Evolutionary conservation across 2,113 vertebrate genomes (phyloP), one percentile per base, ranked within the genome.

Genomic region (cattle (Bos taurus)): DNA sequence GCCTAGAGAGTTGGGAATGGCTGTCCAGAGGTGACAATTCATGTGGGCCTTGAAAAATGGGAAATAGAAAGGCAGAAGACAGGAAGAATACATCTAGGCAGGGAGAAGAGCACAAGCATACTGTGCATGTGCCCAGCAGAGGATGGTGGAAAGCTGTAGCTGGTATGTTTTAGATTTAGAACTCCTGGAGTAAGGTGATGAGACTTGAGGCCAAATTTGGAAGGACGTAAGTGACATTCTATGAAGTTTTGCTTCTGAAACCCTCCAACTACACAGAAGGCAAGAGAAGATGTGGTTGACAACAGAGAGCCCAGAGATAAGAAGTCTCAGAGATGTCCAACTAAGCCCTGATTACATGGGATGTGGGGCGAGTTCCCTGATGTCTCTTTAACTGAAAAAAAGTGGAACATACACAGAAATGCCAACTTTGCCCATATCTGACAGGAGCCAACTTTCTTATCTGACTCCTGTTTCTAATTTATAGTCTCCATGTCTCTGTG

Each of bases 11-110:
- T 4, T 15, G 43, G 30, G 15, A 89, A 67, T 36, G 56, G 40
- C 3, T 48, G 10, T 16, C 6, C 54, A 17, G 56, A 36, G 59
- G 33, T 6, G 26, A n/a, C 1, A 9, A 17, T 60, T 4, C 12
- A 21, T 28, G 21, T n/a, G 64, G 57, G 7, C 16, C 28, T 83
- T 40, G n/a, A 40, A 84, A 52, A 83, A 28, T 36, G 7, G 17
- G 46, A 77, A 82, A 23, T 14, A 90, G 81, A 81, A 95, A 88
- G 23, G 15, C 30, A 59, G 30, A 77, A 80, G 93, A 77, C 30
- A 26, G 80, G 52, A 57, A 57, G 19, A 33, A n/a, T 3, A 7
- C 7, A 0, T 30, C 0, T 30, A 36, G 64, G 33, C 57, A 88
- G 77, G 89, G 25, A 59, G 1, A 36, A 78, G n/a, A 74, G 28